phyloP scores from a whole-genome alignment of 2,797 vertebrate genomes.

The Syngnathus acus region DNA sequence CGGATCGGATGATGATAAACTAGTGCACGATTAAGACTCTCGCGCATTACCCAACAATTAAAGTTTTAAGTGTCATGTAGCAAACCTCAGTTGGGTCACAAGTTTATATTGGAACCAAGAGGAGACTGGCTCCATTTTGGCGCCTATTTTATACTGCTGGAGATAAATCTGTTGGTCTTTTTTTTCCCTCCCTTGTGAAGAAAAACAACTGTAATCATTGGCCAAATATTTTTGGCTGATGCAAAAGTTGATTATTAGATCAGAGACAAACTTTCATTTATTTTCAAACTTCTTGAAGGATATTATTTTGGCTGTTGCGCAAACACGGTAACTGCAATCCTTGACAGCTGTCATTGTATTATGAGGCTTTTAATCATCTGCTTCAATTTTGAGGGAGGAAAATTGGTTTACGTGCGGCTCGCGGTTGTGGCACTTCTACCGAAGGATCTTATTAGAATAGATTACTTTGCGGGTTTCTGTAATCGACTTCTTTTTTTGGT shows the following conservation, averaged over 20 bases:
- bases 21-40: neutral
- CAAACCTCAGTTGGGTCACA: neutral
- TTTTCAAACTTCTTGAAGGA: neutral
- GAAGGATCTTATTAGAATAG: neutral
- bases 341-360: constrained; percentile 1
- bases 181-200: neutral
- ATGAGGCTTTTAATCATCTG: constrained; percentile 5
- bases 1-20: neutral
- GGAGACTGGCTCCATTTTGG: neutral
- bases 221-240: neutral
- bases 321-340: neutral
- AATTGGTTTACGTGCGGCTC: neutral
- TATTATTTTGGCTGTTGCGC: neutral
- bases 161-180: neutral
- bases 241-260: neutral
- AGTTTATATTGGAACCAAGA: neutral
- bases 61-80: neutral
- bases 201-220: constrained; percentile 2
- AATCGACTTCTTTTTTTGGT: neutral
- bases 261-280: neutral
- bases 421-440: neutral
- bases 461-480: neutral
- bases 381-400: neutral
- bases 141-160: neutral
- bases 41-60: neutral